Base-by-base conservation (phyloP, 30 jellyfish, hydroid and myxozoan genomes). In the Aurelia sp. region DNA sequence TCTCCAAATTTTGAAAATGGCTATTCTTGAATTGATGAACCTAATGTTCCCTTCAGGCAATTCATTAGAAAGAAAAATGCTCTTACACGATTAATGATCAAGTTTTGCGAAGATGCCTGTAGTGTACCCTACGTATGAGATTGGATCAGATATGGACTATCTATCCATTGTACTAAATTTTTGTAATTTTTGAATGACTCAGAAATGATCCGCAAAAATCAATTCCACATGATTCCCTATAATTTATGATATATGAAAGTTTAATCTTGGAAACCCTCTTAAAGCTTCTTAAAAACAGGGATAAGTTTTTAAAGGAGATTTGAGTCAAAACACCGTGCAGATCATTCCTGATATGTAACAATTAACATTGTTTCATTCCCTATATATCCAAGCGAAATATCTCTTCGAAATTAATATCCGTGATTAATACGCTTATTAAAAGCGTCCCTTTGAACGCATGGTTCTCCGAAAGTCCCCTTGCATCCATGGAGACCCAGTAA, bases 311-410 rank as follows among this genome's bases (percentile, higher is more conserved):
- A 11, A 22, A 15, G 60, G 40, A 30, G 48, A 15, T 48, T 30
- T 20, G 40, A 20, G 59, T 68, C 57, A 68, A 30, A 68, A 68
- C 52, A 17, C 60, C 78, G 78, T 22, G 19, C 57, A 22, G 78
- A 40, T 30, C 52, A 68, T 7, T 68, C 78, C 16, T 17, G 19
- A 30, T 21, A 20, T 9, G 19, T 68, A 10, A 37, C 48, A 21
- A 15, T 21, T 21, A 21, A 23, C 48, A 21, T 15, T 19, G 59
- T 20, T 15, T 9, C 4, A 68, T 21, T 22, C 78, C 40, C 8
- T 48, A 11, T 21, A 30, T 9, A 17, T 68, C 19, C 17, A 30
- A 48, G 40, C 59, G 59, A 21, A 21, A 17, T 48, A 21, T 18
- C 40, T 21, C 52, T 68, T 37, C 5, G 22, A 68, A 68, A 22